Evolutionary conservation across 2,113 vertebrate species (phyloP), one percentile per base, ranked within the genome.

Genomic region (Aegithalos caudatus): DNA sequence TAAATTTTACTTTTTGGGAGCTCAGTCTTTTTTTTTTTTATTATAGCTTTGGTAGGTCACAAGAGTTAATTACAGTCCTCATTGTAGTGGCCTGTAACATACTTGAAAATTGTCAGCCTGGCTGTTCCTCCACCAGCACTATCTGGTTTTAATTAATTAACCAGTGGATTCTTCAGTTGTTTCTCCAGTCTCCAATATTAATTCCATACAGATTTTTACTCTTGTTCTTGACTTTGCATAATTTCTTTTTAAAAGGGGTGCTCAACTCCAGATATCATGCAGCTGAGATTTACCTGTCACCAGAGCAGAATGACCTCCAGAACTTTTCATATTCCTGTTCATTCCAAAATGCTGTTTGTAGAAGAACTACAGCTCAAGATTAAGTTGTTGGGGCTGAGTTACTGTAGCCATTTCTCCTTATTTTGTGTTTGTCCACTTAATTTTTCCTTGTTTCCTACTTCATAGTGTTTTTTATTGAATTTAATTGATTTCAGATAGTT

Each of bases 61-160:
- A 94, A 81, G 86, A 97, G 92, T 96, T 96, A 96, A 96, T 96
- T 97, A 94, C 95, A 88, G 86, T 92, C 73, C 69, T 94, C 92
- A 81, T 94, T 92, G 88, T 92, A 89, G 83, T 94, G 83, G 73
- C 89, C 89, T 95, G 77, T 94, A 88, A 88, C 82, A 16, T 83
- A 44, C 73, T 96, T 88, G 90, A 78, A 77, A 93, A 88, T 83
- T 81, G 83, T 88, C 90, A 83, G 82, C 76, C 60, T 83, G 47
- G 60, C 76, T 94, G 33, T 90, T 94, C 64, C 42, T 94, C 64
- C 64, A 90, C 94, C 91, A 86, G 11, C 50, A 25, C 57, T 94
- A 37, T 92, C 83, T 81, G 47, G 61, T 88, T 90, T 81, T 76
- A 95, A 94, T 96, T 96, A 97, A 94, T 86, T 80, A 62, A 47